Conservation (phyloP, 2,888 invertebrate species). For the Molanna angustata region DNA sequence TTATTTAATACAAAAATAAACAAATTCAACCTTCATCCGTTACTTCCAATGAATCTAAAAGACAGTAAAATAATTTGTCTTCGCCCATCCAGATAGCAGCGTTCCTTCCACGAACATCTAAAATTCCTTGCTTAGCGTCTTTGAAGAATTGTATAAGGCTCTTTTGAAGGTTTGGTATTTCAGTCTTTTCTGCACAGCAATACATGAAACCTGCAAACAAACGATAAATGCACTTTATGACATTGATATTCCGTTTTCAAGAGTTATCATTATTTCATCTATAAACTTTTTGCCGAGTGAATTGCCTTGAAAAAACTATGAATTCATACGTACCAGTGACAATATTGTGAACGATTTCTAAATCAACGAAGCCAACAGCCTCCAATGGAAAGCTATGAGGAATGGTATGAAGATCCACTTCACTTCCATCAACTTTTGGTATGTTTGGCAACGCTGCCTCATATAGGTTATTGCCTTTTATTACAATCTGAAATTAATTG, state of each 20-base stretch:
- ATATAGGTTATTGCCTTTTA: too few species aligned
- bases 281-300: too few species aligned
- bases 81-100: conserved; percentile 14
- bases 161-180: conserved; percentile 7
- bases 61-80: conserved; percentile 13
- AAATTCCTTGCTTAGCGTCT: conserved; percentile 12
- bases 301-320: neutral
- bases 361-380: conserved; percentile 2
- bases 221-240: too few species aligned
- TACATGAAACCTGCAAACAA: conserved; percentile 13
- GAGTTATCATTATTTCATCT: too few species aligned
- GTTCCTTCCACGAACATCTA: conserved; percentile 2
- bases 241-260: too few species aligned
- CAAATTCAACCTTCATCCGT: conserved; percentile 6
- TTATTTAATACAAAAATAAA: too few species aligned
- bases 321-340: neutral
- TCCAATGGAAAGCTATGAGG: conserved; percentile 10
- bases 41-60: conserved; percentile 5
- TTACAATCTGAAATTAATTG: too few species aligned
- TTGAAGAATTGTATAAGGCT: conserved; percentile 19
- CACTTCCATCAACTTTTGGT: too few species aligned
- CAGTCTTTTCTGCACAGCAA: conserved; percentile 7
- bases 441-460: too few species aligned
- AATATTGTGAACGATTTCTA: neutral
- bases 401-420: too few species aligned